Conservation (phyloP, 2,888 invertebrate genomes). For the Troides oblongomaculatus region DNA sequence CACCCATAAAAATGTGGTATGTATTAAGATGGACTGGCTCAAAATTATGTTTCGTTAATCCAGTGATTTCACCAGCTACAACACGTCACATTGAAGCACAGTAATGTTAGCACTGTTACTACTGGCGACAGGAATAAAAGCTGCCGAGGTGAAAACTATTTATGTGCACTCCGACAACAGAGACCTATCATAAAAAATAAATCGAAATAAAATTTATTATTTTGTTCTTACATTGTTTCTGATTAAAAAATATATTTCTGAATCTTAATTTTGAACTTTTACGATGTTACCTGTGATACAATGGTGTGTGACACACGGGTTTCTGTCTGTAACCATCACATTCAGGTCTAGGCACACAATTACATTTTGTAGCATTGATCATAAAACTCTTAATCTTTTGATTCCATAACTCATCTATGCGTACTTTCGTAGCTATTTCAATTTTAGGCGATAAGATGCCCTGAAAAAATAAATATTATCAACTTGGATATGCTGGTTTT, state of each 20-base stretch:
- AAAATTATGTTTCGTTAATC: too few species aligned
- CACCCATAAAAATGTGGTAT: too few species aligned
- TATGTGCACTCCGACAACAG: too few species aligned
- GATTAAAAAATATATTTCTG: too few species aligned
- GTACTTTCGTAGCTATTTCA: slow-evolving; percentile 84
- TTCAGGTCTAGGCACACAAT: slow-evolving; percentile 45
- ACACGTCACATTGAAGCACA: too few species aligned
- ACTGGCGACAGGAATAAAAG: too few species aligned
- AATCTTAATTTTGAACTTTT: not conserved
- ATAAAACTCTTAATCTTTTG: slow-evolving; percentile 32
- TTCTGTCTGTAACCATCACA: slow-evolving; percentile 52
- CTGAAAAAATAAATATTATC: slow-evolving; percentile 52
- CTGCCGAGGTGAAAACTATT: too few species aligned
- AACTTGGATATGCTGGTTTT: not conserved
- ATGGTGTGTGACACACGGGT: slow-evolving; percentile 74
- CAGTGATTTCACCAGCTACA: too few species aligned
- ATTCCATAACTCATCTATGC: slow-evolving; percentile 81
- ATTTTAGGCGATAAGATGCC: slow-evolving; percentile 87
- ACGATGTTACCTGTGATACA: slow-evolving; percentile 66
- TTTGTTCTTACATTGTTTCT: too few species aligned
- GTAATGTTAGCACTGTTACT: too few species aligned
- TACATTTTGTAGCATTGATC: slow-evolving; percentile 16
- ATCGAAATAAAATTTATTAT: not conserved
- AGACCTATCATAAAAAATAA: too few species aligned
- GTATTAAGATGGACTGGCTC: too few species aligned